Percentiles rank a stretch among this genome's conserved stretches.
These are phyloP conservation scores for Calycopis cecrops DNA, from an alignment of 1,140 invertebrate species.

Conservation along the genomic window DNA sequence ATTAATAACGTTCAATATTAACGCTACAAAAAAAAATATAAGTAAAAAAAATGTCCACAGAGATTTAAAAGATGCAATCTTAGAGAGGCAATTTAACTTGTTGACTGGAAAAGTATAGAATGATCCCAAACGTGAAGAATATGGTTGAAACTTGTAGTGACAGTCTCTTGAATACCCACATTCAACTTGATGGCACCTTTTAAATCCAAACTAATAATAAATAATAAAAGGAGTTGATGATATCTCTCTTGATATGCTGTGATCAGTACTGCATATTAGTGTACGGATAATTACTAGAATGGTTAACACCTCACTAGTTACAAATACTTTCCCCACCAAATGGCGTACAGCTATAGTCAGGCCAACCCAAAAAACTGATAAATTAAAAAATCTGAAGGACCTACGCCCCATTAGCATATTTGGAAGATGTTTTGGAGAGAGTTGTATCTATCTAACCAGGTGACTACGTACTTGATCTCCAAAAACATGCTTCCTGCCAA, in stretches of 20 bases:
- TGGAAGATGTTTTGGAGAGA: too few species aligned
- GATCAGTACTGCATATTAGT: too few species aligned
- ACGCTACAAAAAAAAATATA: not conserved
- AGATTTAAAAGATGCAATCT: slow-evolving; percentile 9
- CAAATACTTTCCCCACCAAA: too few species aligned
- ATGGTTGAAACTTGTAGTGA: slow-evolving; percentile 1
- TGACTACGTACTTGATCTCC: too few species aligned
- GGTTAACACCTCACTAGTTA: too few species aligned
- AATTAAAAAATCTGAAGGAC: too few species aligned
- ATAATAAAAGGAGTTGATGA: slow-evolving; percentile 21
- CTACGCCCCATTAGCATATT: too few species aligned
- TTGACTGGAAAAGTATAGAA: slow-evolving; percentile 1
- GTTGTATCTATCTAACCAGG: too few species aligned
- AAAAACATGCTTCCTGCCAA: too few species aligned
- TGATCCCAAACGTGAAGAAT: not conserved
- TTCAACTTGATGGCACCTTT: slow-evolving; percentile 3
- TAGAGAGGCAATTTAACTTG: slow-evolving; percentile 3
- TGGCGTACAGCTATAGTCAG: too few species aligned
- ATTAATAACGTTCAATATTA: slow-evolving; percentile 10
- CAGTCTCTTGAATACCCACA: not conserved
- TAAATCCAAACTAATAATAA: slow-evolving; percentile 8
- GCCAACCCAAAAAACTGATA: too few species aligned
- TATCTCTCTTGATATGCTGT: slow-evolving; percentile 22
- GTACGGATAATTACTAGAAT: too few species aligned
- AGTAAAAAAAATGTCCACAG: not conserved